Evolutionary conservation across 2,888 invertebrate genomes (phyloP).

Genomic region (Melanophora roralis): DNA sequence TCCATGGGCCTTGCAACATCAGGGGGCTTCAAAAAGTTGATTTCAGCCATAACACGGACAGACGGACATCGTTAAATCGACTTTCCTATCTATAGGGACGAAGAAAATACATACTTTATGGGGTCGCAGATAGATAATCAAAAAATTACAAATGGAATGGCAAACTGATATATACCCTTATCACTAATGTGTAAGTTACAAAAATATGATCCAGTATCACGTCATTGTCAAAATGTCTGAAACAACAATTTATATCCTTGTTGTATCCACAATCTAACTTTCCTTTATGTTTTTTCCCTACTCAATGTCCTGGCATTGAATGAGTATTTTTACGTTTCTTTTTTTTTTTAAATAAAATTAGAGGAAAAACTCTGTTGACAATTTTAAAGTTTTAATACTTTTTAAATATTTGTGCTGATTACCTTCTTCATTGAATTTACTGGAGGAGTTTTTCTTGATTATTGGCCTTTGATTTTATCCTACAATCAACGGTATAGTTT

Average conservation of each 20-base stretch:
- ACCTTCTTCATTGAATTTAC: conserved; percentile 4
- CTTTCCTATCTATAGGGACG: too few relatives aligned
- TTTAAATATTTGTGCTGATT: conserved; percentile 42
- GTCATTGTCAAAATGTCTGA: conserved; percentile 32
- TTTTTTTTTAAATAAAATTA: not conserved
- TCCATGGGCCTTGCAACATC: too few relatives aligned
- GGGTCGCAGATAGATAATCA: too few relatives aligned
- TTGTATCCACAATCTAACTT: not conserved
- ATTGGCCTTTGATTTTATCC: conserved; percentile 33
- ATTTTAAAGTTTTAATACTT: conserved; percentile 5
- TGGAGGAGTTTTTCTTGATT: not conserved
- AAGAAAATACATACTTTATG: too few relatives aligned
- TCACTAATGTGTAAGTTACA: too few relatives aligned
- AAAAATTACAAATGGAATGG: too few relatives aligned
- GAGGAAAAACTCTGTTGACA: conserved; percentile 21
- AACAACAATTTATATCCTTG: conserved; percentile 13
- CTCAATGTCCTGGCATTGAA: not conserved
- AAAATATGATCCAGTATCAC: conserved; percentile 40
- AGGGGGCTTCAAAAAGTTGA: too few relatives aligned
- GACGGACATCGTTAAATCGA: too few relatives aligned
- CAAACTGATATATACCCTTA: too few relatives aligned
- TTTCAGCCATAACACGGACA: too few relatives aligned
- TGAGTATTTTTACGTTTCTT: conserved; percentile 8
- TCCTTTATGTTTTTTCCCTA: not conserved
- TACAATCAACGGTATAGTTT: too few relatives aligned